Conservation (phyloP, 2,113 vertebrate genomes). For the Hucho hucho region DNA sequence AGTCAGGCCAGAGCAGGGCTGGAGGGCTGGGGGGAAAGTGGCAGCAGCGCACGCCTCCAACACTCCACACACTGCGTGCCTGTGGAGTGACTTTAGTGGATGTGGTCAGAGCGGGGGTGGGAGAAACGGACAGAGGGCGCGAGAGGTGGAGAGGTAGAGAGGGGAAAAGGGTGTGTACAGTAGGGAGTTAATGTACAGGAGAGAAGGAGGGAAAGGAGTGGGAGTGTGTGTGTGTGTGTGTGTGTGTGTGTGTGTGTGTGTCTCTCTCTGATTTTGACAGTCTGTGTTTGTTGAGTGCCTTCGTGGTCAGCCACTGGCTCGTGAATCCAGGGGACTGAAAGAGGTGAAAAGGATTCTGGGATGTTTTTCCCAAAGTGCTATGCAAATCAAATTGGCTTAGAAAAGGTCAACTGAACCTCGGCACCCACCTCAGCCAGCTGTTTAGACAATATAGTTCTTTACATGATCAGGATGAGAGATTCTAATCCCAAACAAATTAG, state of each 20-base stretch:
- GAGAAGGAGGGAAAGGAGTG: slow-evolving; percentile 31
- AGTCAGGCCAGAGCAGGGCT: slow-evolving; percentile 49
- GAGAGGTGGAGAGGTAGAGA: slow-evolving; percentile 42
- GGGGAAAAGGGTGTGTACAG: slow-evolving; percentile 16
- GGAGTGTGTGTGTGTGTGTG: background rate
- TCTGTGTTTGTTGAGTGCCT: slow-evolving; percentile 67
- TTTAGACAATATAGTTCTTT: slow-evolving; percentile 52
- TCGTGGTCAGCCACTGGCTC: slow-evolving; percentile 60
- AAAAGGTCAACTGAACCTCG: slow-evolving; percentile 40
- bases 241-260: background rate
- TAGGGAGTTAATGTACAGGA: background rate
- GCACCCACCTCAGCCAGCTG: slow-evolving; percentile 49
- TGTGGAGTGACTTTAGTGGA: slow-evolving; percentile 75
- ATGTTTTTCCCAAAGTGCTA: slow-evolving; percentile 37
- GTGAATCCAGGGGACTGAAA: slow-evolving; percentile 44
- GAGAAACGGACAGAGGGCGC: slow-evolving; percentile 45
- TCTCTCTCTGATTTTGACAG: slow-evolving; percentile 53
- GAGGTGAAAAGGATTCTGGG: slow-evolving; percentile 38
- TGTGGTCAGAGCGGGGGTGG: slow-evolving; percentile 72
- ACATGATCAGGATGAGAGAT: slow-evolving; percentile 54
- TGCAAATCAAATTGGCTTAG: slow-evolving; percentile 50
- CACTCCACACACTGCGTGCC: slow-evolving; percentile 70
- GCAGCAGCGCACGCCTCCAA: slow-evolving; percentile 66
- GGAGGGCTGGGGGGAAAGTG: slow-evolving; percentile 60
- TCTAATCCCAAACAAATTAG: slow-evolving; percentile 60